Conservation (phyloP, 1,140 invertebrate species). For the Galleria mellonella region DNA sequence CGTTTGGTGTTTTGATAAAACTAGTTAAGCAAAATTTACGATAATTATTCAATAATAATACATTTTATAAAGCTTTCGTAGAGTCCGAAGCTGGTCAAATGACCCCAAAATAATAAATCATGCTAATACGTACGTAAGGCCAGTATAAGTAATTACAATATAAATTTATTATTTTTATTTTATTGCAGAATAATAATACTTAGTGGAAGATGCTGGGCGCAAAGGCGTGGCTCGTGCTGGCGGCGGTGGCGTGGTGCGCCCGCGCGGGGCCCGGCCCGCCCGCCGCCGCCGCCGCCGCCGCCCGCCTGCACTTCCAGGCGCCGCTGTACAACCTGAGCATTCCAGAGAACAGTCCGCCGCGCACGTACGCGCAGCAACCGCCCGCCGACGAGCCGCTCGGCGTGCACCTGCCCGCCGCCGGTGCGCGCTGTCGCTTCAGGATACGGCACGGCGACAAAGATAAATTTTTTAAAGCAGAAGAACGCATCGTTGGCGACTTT, state of each 20-base stretch:
- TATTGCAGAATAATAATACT: neutral
- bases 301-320: slow-evolving; percentile 78
- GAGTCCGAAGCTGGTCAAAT: no score
- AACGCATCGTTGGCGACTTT: slow-evolving; percentile 91
- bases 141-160: no score
- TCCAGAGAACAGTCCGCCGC: slow-evolving; percentile 92
- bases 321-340: slow-evolving; percentile 91
- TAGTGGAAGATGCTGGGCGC: slow-evolving; percentile 27
- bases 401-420: slow-evolving; percentile 60
- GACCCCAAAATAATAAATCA: no score
- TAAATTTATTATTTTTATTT: neutral
- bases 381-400: slow-evolving; percentile 75
- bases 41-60: no score
- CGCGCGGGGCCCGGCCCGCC: slow-evolving; percentile 31
- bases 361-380: slow-evolving; percentile 81
- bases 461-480: slow-evolving; percentile 95
- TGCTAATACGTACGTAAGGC: no score
- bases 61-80: no score
- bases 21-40: no score
- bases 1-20: no score
- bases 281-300: slow-evolving; percentile 4
- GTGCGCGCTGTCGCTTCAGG: slow-evolving; percentile 83
- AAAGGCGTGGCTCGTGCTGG: slow-evolving; percentile 55
- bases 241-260: slow-evolving; percentile 34
- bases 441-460: slow-evolving; percentile 90